These are phyloP conservation scores for Pantala flavescens DNA, from an alignment of 1,140 invertebrate genomes.

Conservation along the genomic window DNA sequence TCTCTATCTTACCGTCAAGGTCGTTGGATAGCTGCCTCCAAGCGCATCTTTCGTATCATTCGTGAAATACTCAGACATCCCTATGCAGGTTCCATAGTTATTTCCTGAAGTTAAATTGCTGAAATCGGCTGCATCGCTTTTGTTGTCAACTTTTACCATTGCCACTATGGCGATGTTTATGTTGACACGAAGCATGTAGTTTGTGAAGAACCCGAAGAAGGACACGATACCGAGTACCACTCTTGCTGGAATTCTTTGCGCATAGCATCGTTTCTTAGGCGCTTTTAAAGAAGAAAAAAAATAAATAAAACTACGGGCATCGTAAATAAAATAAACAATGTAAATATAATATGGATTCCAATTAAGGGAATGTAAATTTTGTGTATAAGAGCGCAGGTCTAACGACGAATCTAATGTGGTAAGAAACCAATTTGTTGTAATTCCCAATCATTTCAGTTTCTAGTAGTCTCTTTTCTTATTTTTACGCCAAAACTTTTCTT, in stretches of 20 bases:
- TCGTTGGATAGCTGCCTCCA: background rate
- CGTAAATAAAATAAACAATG: too few relatives aligned
- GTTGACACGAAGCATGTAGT: constrained; percentile 73
- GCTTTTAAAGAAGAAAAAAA: too few relatives aligned
- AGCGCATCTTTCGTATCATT: background rate
- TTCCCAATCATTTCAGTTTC: too few relatives aligned
- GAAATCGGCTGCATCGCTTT: constrained; percentile 19
- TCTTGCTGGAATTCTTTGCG: constrained; percentile 30
- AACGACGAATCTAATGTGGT: too few relatives aligned
- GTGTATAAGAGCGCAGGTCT: too few relatives aligned
- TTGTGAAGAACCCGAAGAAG: constrained; percentile 61
- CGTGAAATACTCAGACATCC: constrained; percentile 13
- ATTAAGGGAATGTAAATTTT: too few relatives aligned
- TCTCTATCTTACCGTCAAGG: background rate
- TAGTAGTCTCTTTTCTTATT: too few relatives aligned
- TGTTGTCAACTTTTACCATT: constrained; percentile 42
- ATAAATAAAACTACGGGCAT: too few relatives aligned
- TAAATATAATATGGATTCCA: too few relatives aligned
- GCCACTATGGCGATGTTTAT: constrained; percentile 77
- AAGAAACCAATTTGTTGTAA: too few relatives aligned
- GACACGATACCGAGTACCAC: constrained; percentile 50
- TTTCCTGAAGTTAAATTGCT: background rate
- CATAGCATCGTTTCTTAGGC: too few relatives aligned
- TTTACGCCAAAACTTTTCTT: too few relatives aligned
- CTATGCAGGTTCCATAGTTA: background rate